Percentiles rank a stretch among this genome's conserved stretches.
phyloP scores from a whole-genome alignment of 2,888 invertebrate species.

The Eupithecia abbreviata region DNA sequence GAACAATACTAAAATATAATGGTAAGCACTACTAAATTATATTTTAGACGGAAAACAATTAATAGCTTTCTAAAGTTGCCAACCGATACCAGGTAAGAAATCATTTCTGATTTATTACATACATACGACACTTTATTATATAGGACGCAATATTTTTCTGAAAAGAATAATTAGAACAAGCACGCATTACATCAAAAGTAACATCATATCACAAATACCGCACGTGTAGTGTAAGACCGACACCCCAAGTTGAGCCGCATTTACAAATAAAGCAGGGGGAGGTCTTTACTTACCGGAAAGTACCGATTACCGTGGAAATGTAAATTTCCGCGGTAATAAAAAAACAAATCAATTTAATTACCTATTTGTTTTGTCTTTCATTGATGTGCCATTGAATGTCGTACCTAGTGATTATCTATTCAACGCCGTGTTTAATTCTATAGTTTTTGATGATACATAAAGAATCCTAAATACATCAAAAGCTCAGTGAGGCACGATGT shows the following conservation, averaged over 20 bases:
- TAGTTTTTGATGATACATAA: neutral
- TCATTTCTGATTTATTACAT: conserved; percentile 21
- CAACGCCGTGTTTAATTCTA: neutral
- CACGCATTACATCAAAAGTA: conserved; percentile 39
- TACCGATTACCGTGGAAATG: neutral
- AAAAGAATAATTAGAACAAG: conserved; percentile 36
- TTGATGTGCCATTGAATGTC: neutral
- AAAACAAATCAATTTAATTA: neutral
- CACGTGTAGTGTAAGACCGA: conserved; percentile 24
- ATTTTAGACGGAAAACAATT: neutral
- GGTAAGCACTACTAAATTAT: neutral
- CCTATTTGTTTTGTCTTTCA: neutral
- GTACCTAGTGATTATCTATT: neutral
- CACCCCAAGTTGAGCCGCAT: conserved; percentile 26
- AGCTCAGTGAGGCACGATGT: neutral
- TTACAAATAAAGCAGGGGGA: conserved; percentile 5
- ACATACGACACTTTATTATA: conserved; percentile 19
- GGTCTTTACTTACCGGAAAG: neutral
- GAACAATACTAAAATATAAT: too few relatives aligned
- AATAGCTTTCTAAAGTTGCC: neutral
- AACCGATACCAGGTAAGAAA: conserved; percentile 7
- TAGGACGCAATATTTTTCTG: conserved; percentile 24
- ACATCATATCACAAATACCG: conserved; percentile 27
- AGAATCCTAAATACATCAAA: neutral
- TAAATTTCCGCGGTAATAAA: too few relatives aligned